Evolutionary conservation across 1,140 invertebrate genomes (phyloP).

Genomic region (Coboldia fuscipes): DNA sequence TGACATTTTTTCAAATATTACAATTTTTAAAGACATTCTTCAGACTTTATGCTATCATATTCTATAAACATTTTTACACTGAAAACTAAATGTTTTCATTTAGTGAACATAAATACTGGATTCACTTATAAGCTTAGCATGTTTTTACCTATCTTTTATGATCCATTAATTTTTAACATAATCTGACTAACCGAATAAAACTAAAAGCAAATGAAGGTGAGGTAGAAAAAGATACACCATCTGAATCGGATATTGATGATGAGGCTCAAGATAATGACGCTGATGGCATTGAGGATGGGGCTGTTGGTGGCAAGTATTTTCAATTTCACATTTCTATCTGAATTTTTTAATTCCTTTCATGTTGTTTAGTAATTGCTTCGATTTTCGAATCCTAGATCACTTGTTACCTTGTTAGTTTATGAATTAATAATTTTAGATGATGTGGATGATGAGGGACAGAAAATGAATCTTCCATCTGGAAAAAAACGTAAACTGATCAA

Average conservation of each 20-base stretch:
- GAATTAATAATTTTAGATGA: no score
- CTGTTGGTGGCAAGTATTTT: conserved; percentile 7
- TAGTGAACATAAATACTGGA: no score
- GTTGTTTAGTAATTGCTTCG: not conserved
- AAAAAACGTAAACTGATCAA: conserved; percentile 51
- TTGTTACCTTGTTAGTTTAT: no score
- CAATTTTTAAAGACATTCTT: no score
- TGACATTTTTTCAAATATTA: no score
- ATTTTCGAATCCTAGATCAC: no score
- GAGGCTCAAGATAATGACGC: conserved; percentile 13
- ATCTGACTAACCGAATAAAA: conserved; percentile 2
- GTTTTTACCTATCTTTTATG: not conserved
- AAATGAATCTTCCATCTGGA: no score
- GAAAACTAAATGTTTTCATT: no score
- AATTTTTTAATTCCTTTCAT: conserved; percentile 8
- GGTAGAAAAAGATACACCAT: not conserved
- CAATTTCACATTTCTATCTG: conserved; percentile 15
- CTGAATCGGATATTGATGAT: conserved; percentile 9
- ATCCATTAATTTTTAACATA: not conserved
- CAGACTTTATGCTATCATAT: no score
- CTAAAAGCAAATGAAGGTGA: conserved; percentile 1
- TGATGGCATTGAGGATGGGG: conserved; percentile 9
- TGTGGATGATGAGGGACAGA: no score
- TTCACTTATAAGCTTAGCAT: no score
- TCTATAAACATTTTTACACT: no score